phyloP scores from a whole-genome alignment of 2,797 vertebrate species.

The Sebastiscus albofasciatus region DNA sequence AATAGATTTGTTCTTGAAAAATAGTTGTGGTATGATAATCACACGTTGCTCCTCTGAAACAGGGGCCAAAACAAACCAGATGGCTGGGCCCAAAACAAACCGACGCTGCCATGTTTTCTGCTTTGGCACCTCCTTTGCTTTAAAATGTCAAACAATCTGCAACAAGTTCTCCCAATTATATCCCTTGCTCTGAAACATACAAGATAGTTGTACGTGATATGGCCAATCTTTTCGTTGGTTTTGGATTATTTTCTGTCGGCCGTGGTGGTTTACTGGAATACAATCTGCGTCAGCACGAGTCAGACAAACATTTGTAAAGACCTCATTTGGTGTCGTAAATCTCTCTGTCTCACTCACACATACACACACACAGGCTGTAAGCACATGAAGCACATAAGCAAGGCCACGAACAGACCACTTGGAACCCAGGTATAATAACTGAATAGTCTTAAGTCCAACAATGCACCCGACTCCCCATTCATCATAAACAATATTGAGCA shows the following conservation, averaged over 20 bases:
- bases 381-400: conserved; percentile 17
- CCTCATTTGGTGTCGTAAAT: conserved; percentile 27
- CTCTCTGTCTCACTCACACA: not conserved
- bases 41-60: conserved; percentile 62
- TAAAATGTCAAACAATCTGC: conserved; percentile 51
- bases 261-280: conserved; percentile 63
- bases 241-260: conserved; percentile 40
- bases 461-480: conserved; percentile 52
- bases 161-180: conserved; percentile 22
- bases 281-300: conserved; percentile 30
- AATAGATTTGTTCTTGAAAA: conserved; percentile 80
- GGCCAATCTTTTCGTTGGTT: conserved; percentile 22
- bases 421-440: conserved; percentile 45
- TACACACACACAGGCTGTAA: not conserved
- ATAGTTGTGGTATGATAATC: conserved; percentile 72
- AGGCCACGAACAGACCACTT: conserved; percentile 16
- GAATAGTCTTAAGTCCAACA: conserved; percentile 32
- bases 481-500: conserved; percentile 55
- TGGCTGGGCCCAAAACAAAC: conserved; percentile 54
- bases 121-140: conserved; percentile 43
- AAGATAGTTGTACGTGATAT: conserved; percentile 30
- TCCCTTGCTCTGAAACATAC: conserved; percentile 15
- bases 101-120: conserved; percentile 35
- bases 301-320: conserved; percentile 55
- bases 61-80: conserved; percentile 65